A percentile compares a stretch with the other conserved stretches of the same genome.
phyloP scores from a whole-genome alignment of 2,797 vertebrate genomes.

The Clarias pachynema region DNA sequence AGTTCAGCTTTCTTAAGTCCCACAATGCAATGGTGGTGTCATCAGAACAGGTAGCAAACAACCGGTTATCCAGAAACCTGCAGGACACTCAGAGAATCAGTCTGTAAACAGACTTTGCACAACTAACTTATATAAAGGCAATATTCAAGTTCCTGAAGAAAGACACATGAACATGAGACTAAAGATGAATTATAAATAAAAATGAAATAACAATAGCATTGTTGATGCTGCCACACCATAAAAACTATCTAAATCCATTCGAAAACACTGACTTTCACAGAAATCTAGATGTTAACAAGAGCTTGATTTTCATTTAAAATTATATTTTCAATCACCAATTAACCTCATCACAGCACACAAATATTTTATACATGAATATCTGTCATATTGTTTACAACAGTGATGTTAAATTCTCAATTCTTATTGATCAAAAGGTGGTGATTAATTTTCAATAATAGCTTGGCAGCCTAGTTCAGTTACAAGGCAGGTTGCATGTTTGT shows the following conservation, averaged over 20 bases:
- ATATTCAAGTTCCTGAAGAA: background rate
- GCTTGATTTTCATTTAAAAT: background rate
- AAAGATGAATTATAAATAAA: background rate
- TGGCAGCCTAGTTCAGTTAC: background rate
- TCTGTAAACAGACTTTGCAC: background rate
- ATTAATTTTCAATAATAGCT: background rate
- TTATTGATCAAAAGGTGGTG: background rate
- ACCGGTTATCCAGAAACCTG: conserved; percentile 96
- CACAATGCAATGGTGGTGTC: conserved; percentile 98
- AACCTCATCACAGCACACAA: background rate
- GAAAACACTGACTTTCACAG: background rate
- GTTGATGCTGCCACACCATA: background rate
- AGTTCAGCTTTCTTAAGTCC: conserved; percentile 93
- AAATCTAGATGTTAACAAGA: background rate
- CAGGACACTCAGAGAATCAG: background rate
- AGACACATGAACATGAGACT: background rate
- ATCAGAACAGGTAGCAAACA: conserved; percentile 98
- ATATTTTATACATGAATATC: background rate
- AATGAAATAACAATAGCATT: background rate
- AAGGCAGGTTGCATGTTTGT: background rate
- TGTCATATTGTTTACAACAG: background rate
- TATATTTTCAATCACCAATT: background rate
- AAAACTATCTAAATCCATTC: background rate
- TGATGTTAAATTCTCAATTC: background rate
- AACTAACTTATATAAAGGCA: background rate